Evolutionary conservation across 2,797 vertebrate species (phyloP).

Genomic region (Scolopax bukidnonensis): DNA sequence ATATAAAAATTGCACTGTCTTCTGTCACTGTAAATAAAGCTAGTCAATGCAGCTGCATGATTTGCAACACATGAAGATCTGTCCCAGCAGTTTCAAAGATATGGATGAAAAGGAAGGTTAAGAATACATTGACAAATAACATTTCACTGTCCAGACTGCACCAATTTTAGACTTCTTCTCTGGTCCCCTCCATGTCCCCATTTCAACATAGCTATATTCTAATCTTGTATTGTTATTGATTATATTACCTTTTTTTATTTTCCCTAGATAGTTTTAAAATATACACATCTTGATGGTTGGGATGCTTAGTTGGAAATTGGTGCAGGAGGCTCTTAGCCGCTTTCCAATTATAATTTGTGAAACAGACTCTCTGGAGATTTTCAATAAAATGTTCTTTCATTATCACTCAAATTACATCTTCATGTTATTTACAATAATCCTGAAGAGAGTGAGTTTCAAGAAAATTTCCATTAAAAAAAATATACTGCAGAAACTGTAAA

Average conservation of each 20-base stretch:
- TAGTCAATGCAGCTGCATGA: neutral
- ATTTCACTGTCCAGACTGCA: neutral
- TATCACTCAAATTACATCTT: conserved; percentile 61
- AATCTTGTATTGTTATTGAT: conserved; percentile 46
- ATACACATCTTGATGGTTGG: conserved; percentile 10
- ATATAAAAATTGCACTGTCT: neutral
- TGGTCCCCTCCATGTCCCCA: neutral
- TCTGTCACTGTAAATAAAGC: neutral
- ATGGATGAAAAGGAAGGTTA: neutral
- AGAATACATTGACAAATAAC: neutral
- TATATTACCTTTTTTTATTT: neutral
- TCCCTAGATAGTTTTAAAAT: conserved; percentile 8
- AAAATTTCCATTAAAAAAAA: neutral
- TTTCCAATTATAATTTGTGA: conserved; percentile 56
- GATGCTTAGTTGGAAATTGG: conserved; percentile 60
- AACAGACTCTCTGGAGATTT: conserved; percentile 54
- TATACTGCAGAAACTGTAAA: neutral
- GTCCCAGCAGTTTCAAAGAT: neutral
- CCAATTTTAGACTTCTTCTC: neutral
- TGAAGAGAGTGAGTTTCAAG: neutral
- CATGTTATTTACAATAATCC: conserved; percentile 22
- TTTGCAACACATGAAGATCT: neutral
- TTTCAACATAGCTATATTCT: conserved; percentile 16
- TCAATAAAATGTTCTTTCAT: conserved; percentile 70
- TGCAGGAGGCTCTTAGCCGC: neutral